phyloP scores from a whole-genome alignment of 2,888 invertebrate species.

The Eupithecia vulgata region DNA sequence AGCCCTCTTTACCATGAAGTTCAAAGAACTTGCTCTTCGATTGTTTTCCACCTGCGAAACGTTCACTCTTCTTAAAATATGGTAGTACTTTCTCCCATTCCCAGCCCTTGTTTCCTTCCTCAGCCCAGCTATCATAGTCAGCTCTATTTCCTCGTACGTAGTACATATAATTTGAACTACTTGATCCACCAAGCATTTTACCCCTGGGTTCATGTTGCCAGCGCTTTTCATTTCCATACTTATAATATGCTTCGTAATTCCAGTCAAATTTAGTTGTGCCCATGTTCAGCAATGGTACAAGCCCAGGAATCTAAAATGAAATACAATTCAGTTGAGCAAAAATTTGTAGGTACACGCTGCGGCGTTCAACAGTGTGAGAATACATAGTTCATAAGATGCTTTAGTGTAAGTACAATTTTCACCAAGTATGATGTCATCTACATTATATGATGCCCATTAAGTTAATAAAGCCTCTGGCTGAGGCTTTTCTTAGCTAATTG shows the following conservation, averaged over 20 bases:
- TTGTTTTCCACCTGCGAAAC: conserved; percentile 29
- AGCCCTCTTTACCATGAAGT: conserved; percentile 42
- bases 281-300: conserved; percentile 44
- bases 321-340: neutral
- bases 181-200: conserved; percentile 86
- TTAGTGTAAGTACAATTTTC: neutral
- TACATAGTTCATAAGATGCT: neutral
- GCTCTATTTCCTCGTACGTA: conserved; percentile 85
- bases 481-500: neutral
- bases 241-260: conserved; percentile 40
- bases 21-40: conserved; percentile 23
- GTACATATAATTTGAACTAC: conserved; percentile 86
- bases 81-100: conserved; percentile 50
- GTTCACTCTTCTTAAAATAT: conserved; percentile 55
- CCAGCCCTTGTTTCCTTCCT: conserved; percentile 80
- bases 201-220: conserved; percentile 78
- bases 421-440: too few species aligned
- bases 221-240: neutral
- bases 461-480: too few species aligned
- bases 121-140: conserved; percentile 83
- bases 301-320: conserved; percentile 53
- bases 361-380: neutral
- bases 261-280: conserved; percentile 45
- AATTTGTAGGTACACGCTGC: neutral
- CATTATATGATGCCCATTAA: too few species aligned